A percentile compares a stretch with the other conserved stretches of the same genome.
Conservation (phyloP, 2,888 invertebrate genomes). For the Cetonia aurata region DNA sequence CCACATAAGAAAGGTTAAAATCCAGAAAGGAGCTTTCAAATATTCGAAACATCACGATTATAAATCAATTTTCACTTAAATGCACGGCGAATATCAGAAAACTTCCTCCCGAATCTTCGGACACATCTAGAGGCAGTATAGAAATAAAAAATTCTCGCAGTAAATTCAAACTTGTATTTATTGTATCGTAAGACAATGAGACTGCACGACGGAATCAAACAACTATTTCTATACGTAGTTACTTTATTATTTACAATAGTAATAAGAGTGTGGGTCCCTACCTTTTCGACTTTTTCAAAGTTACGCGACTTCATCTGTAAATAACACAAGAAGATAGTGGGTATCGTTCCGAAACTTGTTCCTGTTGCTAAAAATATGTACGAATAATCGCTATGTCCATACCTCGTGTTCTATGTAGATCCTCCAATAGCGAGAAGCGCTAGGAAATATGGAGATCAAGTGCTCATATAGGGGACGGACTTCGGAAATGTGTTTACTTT, state of each 20-base stretch:
- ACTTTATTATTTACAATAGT: conserved; percentile 47
- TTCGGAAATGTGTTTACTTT: conserved; percentile 87
- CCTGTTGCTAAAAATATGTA: too few relatives aligned
- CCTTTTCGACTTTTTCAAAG: conserved; percentile 99
- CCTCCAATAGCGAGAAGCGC: conserved; percentile 98
- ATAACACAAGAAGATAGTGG: conserved; percentile 39
- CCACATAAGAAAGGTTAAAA: conserved; percentile 47
- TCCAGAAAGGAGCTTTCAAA: conserved; percentile 58
- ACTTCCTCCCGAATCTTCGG: conserved; percentile 65
- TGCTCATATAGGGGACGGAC: conserved; percentile 94
- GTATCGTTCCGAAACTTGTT: not conserved
- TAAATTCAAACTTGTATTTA: conserved; percentile 49
- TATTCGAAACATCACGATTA: not conserved
- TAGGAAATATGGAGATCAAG: conserved; percentile 94
- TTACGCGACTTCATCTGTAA: conserved; percentile 96
- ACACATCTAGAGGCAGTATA: conserved; percentile 58
- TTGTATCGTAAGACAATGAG: conserved; percentile 37
- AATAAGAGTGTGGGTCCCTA: conserved; percentile 65
- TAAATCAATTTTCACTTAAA: not conserved
- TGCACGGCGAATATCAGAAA: conserved; percentile 56
- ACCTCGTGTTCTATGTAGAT: conserved; percentile 99
- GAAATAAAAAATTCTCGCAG: conserved; percentile 56
- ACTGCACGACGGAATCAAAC: conserved; percentile 29
- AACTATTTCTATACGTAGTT: conserved; percentile 46
- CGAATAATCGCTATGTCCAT: not conserved